phyloP scores from a whole-genome alignment of 2,797 vertebrate species.

The Dicrostonyx torquatus region DNA sequence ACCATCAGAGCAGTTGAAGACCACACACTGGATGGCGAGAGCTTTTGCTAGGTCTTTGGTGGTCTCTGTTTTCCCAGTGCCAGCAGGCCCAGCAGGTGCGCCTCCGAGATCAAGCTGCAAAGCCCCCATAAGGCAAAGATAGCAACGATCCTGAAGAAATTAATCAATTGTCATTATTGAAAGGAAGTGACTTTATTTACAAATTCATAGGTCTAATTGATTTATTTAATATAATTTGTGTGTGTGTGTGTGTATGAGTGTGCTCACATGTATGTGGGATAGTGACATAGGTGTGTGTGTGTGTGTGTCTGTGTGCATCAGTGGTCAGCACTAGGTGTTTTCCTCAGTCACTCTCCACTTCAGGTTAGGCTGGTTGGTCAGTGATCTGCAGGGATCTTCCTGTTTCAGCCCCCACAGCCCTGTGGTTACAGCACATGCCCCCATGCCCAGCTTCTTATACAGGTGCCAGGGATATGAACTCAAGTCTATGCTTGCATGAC shows the following conservation, averaged over 20 bases:
- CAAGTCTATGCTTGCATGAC: neutral
- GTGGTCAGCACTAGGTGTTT: neutral
- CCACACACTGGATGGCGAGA: constrained; percentile 93
- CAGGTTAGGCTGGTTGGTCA: neutral
- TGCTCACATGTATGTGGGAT: neutral
- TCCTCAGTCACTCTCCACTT: neutral
- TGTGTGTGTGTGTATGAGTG: neutral
- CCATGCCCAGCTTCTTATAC: neutral
- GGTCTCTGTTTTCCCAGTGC: constrained; percentile 94
- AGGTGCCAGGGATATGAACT: neutral
- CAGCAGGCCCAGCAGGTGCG: constrained; percentile 92
- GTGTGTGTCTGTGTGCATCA: neutral
- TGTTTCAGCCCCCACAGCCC: too few species aligned
- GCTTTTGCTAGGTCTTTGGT: constrained; percentile 94
- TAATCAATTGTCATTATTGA: neutral
- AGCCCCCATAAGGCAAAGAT: constrained; percentile 94
- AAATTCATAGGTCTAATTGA: neutral
- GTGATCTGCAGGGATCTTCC: neutral
- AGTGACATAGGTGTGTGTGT: neutral
- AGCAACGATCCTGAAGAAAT: constrained; percentile 91
- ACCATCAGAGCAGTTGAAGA: constrained; percentile 95
- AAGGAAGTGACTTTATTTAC: neutral
- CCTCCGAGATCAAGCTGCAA: constrained; percentile 93
- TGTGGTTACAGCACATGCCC: neutral
- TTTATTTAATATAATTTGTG: neutral